Base-by-base conservation (phyloP, 2,888 invertebrate species). In the Embidobia sp. region DNA sequence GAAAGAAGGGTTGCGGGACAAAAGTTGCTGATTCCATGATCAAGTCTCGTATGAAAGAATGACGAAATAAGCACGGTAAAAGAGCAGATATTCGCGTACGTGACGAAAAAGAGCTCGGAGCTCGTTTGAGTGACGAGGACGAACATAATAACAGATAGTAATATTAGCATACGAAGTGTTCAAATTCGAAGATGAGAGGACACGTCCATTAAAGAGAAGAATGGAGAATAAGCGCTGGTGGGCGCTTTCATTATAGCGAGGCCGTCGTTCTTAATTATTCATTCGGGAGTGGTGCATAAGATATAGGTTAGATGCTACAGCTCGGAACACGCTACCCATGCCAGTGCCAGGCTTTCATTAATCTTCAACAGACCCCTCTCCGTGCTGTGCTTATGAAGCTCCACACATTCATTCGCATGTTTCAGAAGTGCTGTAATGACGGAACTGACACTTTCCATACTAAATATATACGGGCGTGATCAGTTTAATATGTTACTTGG, bases 341-440 rank as follows among this genome's bases (percentile, higher is more conserved):
- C 84, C 84, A 85, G 73, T 63, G 75, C 74, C 85, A 85, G 82
- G 74, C 80, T 77, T 78, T 84, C 84, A 85, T 85, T 85, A 85
- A 85, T 85, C 84, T 85, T 82, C 82, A 78, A 79, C 84, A 84
- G 84, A 78, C 79, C 80, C 81, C 81, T 70, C 49, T 51, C 51
- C 64, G 37, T n/a, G 61, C 57, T 40, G 63, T 55, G 53, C 70
- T 70, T 72, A 63, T 70, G 59, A 69, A 76, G 33, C 61, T 27
- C 76, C 70, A 64, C 76, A 70, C 64, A 64, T 76, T 76, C 57
- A 48, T 64, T 73, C 72, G 72, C 64, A 37, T 73, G 72, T 73
- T 73, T 16, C 61, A 70, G 49, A 63, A 72, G 53, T 63, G 48
- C 48, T 40, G 63, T 67, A 75, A 75, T 75, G 75, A 69, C 64